phyloP scores from a whole-genome alignment of 2,113 vertebrate species.

The Carettochelys insculpta region DNA sequence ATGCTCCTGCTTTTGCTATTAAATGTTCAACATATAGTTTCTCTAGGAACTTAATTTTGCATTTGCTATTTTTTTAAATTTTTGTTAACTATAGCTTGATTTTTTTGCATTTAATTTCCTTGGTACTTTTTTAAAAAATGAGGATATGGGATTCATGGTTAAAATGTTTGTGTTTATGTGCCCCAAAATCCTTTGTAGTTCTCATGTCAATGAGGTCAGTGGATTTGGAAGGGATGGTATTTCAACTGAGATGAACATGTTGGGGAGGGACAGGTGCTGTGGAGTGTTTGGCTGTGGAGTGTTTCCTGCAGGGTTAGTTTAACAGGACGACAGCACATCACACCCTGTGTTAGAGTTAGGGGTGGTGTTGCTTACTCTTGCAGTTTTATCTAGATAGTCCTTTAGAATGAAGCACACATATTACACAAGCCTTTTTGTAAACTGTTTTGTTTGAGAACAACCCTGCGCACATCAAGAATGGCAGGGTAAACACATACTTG shows the following conservation, averaged over 20 bases:
- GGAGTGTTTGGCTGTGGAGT: not conserved
- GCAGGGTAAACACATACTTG: slow-evolving; percentile 39
- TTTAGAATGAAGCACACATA: slow-evolving; percentile 25
- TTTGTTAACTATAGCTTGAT: not conserved
- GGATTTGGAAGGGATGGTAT: not conserved
- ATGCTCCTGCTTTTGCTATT: not conserved
- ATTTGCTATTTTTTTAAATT: not conserved
- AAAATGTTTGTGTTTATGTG: not conserved
- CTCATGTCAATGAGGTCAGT: not conserved
- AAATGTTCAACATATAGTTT: not conserved
- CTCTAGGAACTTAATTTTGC: not conserved
- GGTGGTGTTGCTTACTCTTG: not conserved
- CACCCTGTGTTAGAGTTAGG: fast-evolving
- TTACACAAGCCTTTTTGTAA: slow-evolving; percentile 30
- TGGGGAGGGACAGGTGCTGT: too few relatives aligned
- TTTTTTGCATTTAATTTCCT: not conserved
- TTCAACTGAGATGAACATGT: too few relatives aligned
- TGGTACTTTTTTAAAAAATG: not conserved
- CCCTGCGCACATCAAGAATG: slow-evolving; percentile 49
- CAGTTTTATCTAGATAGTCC: not conserved
- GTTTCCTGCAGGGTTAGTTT: not conserved
- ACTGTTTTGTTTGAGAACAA: slow-evolving; percentile 25
- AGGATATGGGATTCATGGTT: not conserved
- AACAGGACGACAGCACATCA: not conserved
- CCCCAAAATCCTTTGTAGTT: not conserved